A percentile compares a stretch with the other conserved stretches of the same genome.
phyloP scores from a whole-genome alignment of 92 coral and sea anemone species.

The Siderastrea siderea region DNA sequence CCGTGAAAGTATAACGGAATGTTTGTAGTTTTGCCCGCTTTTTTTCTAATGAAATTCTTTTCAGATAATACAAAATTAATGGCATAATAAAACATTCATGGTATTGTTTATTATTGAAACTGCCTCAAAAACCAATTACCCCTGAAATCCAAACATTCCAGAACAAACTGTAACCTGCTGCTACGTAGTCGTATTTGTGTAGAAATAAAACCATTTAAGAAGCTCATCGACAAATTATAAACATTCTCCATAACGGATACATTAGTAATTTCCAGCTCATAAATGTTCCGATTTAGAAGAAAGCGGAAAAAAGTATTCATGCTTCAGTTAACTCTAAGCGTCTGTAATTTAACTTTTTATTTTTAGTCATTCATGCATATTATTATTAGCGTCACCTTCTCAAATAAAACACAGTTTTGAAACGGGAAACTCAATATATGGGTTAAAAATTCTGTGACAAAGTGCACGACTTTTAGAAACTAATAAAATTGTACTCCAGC shows the following conservation, averaged over 20 bases:
- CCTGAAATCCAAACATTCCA: background rate
- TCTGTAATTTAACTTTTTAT: background rate
- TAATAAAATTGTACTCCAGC: too few species aligned
- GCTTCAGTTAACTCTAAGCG: background rate
- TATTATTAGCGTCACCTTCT: constrained; percentile 14
- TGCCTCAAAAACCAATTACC: too few species aligned
- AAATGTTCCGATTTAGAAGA: background rate
- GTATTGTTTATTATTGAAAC: too few species aligned
- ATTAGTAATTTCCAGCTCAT: background rate
- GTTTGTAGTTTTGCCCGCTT: too few species aligned
- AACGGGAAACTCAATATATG: background rate
- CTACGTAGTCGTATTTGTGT: background rate
- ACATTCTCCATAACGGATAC: background rate
- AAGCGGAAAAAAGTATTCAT: background rate
- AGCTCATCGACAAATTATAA: background rate
- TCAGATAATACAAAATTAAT: too few species aligned
- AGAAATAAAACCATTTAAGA: background rate
- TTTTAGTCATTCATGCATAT: constrained; percentile 10
- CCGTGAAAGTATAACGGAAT: too few species aligned
- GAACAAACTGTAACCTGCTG: background rate
- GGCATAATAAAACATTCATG: too few species aligned
- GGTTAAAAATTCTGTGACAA: background rate
- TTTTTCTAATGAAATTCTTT: too few species aligned
- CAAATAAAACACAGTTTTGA: background rate
- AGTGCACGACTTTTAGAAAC: background rate